Conservation (phyloP, 2,797 vertebrate genomes). For the Ciconia nigra region DNA sequence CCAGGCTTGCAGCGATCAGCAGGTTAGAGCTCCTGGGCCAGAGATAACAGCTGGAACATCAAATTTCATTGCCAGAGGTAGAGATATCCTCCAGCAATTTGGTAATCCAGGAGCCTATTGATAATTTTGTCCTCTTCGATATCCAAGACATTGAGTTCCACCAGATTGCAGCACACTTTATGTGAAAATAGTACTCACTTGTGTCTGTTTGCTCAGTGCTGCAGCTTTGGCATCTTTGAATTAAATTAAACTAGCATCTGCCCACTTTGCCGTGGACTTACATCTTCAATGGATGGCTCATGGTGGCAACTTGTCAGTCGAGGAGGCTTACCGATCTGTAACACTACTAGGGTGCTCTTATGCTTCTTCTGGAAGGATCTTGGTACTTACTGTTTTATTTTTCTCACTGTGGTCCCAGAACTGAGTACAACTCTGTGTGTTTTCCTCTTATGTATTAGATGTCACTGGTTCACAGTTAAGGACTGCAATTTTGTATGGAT, state of each 20-base stretch:
- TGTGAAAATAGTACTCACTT: not conserved
- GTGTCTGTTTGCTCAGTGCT: not conserved
- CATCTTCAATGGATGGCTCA: not conserved
- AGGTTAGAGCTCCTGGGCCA: not conserved
- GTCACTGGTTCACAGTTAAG: not conserved
- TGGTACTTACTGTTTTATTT: not conserved
- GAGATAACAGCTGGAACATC: not conserved
- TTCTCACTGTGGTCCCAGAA: not conserved
- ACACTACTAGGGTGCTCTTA: too few relatives aligned
- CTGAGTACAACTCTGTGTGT: not conserved
- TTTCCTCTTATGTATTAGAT: not conserved
- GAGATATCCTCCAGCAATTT: not conserved
- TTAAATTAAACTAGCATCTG: not conserved
- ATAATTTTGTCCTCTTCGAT: not conserved
- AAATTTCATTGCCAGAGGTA: not conserved
- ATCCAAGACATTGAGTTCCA: not conserved
- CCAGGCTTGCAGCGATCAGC: not conserved
- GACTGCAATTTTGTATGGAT: not conserved
- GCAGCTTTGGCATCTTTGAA: not conserved
- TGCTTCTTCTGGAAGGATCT: not conserved
- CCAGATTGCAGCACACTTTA: not conserved
- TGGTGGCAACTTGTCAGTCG: not conserved
- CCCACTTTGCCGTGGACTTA: not conserved
- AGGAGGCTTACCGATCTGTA: not conserved
- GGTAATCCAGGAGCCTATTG: not conserved